These are phyloP conservation scores for Triops longicaudatus DNA, from an alignment of 1,140 invertebrate species.

Conservation along the genomic window DNA sequence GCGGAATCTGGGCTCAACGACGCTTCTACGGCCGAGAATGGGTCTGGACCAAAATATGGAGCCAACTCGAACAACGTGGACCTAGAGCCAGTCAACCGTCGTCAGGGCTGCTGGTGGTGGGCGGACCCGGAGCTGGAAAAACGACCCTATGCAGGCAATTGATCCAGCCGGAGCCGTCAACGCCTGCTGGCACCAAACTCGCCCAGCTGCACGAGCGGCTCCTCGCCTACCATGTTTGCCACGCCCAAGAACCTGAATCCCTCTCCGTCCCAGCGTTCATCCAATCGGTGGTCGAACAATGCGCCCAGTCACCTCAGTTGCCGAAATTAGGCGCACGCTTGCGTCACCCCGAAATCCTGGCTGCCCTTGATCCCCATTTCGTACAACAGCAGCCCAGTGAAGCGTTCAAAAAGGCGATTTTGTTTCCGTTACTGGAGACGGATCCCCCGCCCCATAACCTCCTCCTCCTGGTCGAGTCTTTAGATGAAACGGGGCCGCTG, in stretches of 20 bases:
- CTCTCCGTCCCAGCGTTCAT: constrained; percentile 76
- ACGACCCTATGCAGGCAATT: constrained; percentile 69
- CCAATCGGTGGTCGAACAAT: constrained; percentile 68
- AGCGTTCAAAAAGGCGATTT: constrained; percentile 75
- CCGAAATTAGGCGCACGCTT: constrained; percentile 69
- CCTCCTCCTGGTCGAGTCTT: constrained; percentile 80
- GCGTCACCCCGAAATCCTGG: constrained; percentile 54
- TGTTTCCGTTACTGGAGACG: constrained; percentile 76
- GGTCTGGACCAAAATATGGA: neutral
- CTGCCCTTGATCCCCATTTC: constrained; percentile 33
- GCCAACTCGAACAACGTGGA: constrained; percentile 32
- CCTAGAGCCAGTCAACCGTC: constrained; percentile 37
- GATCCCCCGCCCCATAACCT: constrained; percentile 70
- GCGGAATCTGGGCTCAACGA: constrained; percentile 21
- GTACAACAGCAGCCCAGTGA: constrained; percentile 68
- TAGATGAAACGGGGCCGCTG: constrained; percentile 60
- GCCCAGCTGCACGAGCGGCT: constrained; percentile 61
- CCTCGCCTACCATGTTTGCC: constrained; percentile 72
- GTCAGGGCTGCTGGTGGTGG: constrained; percentile 72
- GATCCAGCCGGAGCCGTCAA: constrained; percentile 50
- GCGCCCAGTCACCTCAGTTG: constrained; percentile 47
- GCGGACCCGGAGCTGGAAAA: constrained; percentile 78
- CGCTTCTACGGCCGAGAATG: neutral
- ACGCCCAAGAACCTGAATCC: constrained; percentile 51
- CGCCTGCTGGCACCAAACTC: constrained; percentile 56